Conservation (phyloP, 2,888 invertebrate genomes). For the Pandemis corylana region DNA sequence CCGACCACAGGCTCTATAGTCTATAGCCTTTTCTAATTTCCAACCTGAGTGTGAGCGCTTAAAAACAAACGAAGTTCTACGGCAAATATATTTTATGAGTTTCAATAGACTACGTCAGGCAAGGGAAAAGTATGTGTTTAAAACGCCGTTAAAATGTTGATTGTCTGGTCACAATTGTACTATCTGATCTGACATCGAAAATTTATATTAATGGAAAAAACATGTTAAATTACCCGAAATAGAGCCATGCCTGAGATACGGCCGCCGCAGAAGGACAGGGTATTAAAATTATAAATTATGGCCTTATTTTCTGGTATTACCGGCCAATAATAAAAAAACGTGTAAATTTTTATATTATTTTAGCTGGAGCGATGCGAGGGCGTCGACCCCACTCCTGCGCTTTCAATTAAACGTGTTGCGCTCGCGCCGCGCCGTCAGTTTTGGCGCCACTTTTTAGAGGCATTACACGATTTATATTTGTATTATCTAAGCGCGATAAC, state of each 20-base stretch:
- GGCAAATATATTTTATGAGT: slow-evolving; percentile 4
- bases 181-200: slow-evolving; percentile 14
- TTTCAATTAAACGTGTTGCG: slow-evolving; percentile 46
- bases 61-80: not conserved
- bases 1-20: slow-evolving; percentile 45
- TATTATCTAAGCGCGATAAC: slow-evolving; percentile 36
- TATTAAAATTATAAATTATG: slow-evolving; percentile 40
- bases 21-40: slow-evolving; percentile 30
- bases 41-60: not conserved
- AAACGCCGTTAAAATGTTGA: slow-evolving; percentile 1
- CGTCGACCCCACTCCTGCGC: slow-evolving; percentile 63
- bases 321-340: slow-evolving; percentile 67
- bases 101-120: not conserved
- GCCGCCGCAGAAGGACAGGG: slow-evolving; percentile 29
- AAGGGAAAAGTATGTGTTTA: not conserved
- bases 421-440: slow-evolving; percentile 30
- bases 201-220: slow-evolving; percentile 23
- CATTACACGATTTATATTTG: slow-evolving; percentile 36
- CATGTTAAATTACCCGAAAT: slow-evolving; percentile 31
- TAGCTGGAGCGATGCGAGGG: slow-evolving; percentile 61
- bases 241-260: slow-evolving; percentile 29
- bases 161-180: not conserved
- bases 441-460: slow-evolving; percentile 41
- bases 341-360: slow-evolving; percentile 72
- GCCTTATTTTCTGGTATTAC: slow-evolving; percentile 51